phyloP scores from a whole-genome alignment of 2,113 vertebrate genomes.

The Pelecanus crispus region DNA sequence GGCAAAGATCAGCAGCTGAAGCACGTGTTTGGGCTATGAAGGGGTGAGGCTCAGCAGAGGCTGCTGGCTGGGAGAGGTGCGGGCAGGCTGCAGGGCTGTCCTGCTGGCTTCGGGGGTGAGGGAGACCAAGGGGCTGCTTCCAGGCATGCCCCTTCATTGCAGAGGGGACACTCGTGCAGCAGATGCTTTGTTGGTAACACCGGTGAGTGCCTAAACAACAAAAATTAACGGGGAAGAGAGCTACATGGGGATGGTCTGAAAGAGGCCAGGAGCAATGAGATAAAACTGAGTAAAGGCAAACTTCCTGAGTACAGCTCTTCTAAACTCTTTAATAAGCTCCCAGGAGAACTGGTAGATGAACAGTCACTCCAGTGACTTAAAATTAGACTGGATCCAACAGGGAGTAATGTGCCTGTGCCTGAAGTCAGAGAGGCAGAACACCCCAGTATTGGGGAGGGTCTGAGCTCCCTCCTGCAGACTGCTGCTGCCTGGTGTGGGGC shows the following conservation, averaged over 20 bases:
- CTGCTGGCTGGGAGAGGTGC: neutral
- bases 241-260: neutral
- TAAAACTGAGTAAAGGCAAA: neutral
- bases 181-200: rapidly evolving
- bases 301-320: neutral
- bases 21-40: neutral
- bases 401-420: neutral
- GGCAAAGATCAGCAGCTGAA: neutral
- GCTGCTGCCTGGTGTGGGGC: neutral
- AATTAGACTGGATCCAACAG: neutral
- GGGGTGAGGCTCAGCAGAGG: neutral
- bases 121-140: rapidly evolving
- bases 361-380: neutral
- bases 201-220: neutral
- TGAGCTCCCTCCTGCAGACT: neutral
- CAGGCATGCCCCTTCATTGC: rapidly evolving
- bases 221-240: neutral
- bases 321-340: conserved; percentile 32
- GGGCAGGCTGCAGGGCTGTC: rapidly evolving
- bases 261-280: neutral
- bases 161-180: neutral
- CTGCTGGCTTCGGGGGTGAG: rapidly evolving
- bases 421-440: neutral
- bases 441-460: neutral
- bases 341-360: neutral